Evolutionary conservation across 2,888 invertebrate species (phyloP).

Genomic region (Caenorhabditis plicata): DNA sequence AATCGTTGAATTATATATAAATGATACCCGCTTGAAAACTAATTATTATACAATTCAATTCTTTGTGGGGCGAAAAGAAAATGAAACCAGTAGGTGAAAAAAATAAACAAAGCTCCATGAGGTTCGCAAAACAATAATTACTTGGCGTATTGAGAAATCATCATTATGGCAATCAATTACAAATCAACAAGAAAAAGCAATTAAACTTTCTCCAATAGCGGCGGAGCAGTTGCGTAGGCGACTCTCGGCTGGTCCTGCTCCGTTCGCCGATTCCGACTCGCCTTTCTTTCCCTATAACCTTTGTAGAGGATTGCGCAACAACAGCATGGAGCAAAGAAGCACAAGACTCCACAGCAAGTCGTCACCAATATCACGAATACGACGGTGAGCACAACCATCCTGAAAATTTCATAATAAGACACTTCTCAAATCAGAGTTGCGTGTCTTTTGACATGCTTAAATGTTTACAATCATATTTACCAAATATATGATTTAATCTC

Average conservation of each 20-base stretch:
- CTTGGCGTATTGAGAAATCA: no score
- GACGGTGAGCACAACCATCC: constrained; percentile 51
- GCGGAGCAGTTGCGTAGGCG: constrained; percentile 29
- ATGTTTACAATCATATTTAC: constrained; percentile 11
- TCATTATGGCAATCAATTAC: background rate
- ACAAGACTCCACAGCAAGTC: constrained; percentile 45
- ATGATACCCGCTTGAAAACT: no score
- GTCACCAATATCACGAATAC: constrained; percentile 39
- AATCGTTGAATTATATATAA: no score
- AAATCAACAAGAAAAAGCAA: background rate
- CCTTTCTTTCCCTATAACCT: constrained; percentile 22
- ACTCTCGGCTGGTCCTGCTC: constrained; percentile 12
- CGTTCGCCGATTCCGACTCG: constrained; percentile 14
- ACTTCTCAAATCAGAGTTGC: background rate
- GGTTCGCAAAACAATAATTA: no score
- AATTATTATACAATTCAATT: no score
- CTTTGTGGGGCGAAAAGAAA: no score
- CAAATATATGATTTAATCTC: constrained; percentile 44
- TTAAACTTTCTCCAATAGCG: constrained; percentile 31
- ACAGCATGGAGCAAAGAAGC: constrained; percentile 51
- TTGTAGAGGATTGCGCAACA: constrained; percentile 41
- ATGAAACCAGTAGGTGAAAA: no score
- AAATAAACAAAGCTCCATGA: no score
- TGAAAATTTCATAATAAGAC: constrained; percentile 20
- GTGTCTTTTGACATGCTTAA: background rate